A percentile compares a stretch with the other conserved stretches of the same genome.
Evolutionary conservation across 1,140 invertebrate species (phyloP).

Genomic region (Mercenaria mercenaria): DNA sequence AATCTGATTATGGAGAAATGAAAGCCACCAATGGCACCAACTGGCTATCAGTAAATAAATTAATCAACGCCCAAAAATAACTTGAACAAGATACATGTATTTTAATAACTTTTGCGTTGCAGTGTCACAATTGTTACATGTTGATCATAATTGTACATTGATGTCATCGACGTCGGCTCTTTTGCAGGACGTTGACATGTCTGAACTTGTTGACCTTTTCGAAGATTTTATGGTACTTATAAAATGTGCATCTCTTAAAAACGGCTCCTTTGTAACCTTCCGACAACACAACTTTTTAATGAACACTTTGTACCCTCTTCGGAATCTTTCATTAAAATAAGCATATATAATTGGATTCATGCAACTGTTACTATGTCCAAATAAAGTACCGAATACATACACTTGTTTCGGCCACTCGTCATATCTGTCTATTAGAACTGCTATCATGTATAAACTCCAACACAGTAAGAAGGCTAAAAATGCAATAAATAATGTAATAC

Average conservation of each 20-base stretch:
- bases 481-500: slow-evolving; percentile 44
- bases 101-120: no score
- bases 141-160: no score
- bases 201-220: background rate
- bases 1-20: no score
- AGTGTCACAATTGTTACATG: no score
- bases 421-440: slow-evolving; percentile 22
- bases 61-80: no score
- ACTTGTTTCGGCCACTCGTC: slow-evolving; percentile 57
- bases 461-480: slow-evolving; percentile 50
- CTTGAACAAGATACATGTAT: no score
- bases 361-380: slow-evolving; percentile 54
- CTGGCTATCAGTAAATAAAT: no score
- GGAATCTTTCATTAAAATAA: background rate
- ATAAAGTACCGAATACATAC: slow-evolving; percentile 43
- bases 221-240: background rate
- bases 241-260: slow-evolving; percentile 8
- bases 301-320: slow-evolving; percentile 48
- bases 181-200: background rate
- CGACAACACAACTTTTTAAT: slow-evolving; percentile 25
- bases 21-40: no score
- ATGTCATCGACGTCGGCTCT: background rate
- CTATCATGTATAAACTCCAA: slow-evolving; percentile 52
- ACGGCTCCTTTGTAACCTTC: slow-evolving; percentile 5
- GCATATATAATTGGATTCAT: slow-evolving; percentile 57